Evolutionary conservation across 1,140 invertebrate genomes (phyloP), one percentile per base, ranked within the genome.

Genomic region (Bombus pascuorum): DNA sequence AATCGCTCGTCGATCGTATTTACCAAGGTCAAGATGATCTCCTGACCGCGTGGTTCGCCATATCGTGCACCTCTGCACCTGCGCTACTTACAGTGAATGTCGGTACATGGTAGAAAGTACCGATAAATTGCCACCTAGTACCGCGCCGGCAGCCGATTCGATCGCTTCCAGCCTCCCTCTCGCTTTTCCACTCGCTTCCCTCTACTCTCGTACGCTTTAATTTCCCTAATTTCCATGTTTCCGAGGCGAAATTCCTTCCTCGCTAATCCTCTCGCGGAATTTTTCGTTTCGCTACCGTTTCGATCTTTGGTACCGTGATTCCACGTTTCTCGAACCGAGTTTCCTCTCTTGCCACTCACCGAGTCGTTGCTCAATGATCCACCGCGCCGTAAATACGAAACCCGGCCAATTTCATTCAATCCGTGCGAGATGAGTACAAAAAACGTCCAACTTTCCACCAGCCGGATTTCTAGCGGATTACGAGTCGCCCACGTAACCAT

Each of bases 11-110:
- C 70, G 81, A 65, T 84, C 87, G 84, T 62, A 72, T 88, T 88
- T 77, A 83, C 88, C 88, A 90, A 90, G 87, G 87, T 90, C 83
- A 85, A 72, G 83, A 85, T 32, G 76, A 79, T 80, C 83, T 44
- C 25, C 57, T 42, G 79, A n/a, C 79, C 81, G 57, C 71, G 57
- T 47, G 71, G 15, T 8, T 34, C 66, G 68, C 62, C 57, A 34
- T 28, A 47, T 37, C 39, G 32, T 53, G 42, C 42, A 32, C 47
- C 32, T 74, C 66, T 77, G 70, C 86, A 80, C 83, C 76, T 87
- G 86, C 39, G 59, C 78, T 66, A 79, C 72, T 84, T 84, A 76
- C 83, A 62, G 83, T 80, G 83, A 85, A 85, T 47, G 83, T 85
- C 47, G 42, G 22, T 57, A 65, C 72, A 71, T 9, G 37, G 76